These are phyloP conservation scores for Mesembrinibis cayennensis DNA, from an alignment of 2,113 vertebrate genomes.

Conservation along the genomic window DNA sequence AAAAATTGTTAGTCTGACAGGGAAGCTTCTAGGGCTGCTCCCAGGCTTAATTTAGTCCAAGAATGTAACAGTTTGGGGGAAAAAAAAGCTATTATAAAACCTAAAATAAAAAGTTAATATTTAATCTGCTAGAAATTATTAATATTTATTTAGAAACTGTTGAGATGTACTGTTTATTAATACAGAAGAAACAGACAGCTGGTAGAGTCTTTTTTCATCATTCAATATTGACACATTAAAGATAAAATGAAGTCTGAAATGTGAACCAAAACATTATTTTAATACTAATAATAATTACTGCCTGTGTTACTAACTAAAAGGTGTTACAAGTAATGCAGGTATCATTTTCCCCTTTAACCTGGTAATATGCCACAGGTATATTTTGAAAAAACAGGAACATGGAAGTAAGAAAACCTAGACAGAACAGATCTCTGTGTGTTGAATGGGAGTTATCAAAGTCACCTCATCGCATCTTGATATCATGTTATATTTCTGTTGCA, in stretches of 20 bases:
- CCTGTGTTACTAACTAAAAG: background rate
- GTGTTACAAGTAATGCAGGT: background rate
- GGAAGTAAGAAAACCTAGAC: background rate
- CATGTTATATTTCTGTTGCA: background rate
- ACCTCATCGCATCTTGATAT: background rate
- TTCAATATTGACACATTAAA: background rate
- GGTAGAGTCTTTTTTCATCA: background rate
- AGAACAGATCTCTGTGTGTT: background rate
- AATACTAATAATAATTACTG: background rate
- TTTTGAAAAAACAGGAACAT: background rate
- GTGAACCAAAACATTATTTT: background rate
- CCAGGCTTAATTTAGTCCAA: background rate
- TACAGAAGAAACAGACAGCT: background rate
- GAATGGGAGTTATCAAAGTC: background rate
- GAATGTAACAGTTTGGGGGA: background rate
- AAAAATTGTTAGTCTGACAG: background rate
- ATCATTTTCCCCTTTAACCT: background rate
- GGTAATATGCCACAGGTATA: background rate
- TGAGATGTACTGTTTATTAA: background rate
- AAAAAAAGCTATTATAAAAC: background rate
- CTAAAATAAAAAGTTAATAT: background rate
- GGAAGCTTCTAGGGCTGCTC: background rate
- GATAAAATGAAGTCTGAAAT: background rate
- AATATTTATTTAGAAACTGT: background rate
- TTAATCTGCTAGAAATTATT: background rate